Percentiles rank a stretch among this genome's conserved stretches.
These are phyloP conservation scores for Aleiodes leptofemur DNA, from an alignment of 2,888 invertebrate species.

Conservation along the genomic window DNA sequence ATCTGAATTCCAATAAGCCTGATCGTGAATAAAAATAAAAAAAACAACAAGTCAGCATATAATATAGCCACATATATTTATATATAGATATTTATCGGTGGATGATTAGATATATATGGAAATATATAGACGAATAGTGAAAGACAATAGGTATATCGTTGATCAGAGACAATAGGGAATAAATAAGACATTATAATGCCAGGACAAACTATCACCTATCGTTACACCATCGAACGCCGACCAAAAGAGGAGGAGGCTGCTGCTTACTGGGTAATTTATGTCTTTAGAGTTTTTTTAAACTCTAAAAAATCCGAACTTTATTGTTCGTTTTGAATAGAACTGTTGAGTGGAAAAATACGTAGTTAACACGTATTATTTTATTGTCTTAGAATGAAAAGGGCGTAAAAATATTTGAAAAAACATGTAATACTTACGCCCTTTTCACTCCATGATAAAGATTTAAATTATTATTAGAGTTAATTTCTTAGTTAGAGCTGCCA, in stretches of 20 bases:
- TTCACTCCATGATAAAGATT: too few relatives aligned
- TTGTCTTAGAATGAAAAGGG: background rate
- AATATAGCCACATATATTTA: too few relatives aligned
- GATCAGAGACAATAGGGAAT: background rate
- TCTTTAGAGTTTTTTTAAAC: constrained; percentile 60
- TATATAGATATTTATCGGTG: too few relatives aligned
- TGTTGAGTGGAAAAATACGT: background rate
- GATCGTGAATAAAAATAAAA: constrained; percentile 25
- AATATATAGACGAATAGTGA: too few relatives aligned
- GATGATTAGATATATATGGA: too few relatives aligned
- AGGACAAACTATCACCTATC: constrained; percentile 68
- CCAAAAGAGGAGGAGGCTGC: constrained; percentile 78
- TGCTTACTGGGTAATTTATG: constrained; percentile 78
- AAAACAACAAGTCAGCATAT: constrained; percentile 6
- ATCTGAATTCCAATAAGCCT: constrained; percentile 49
- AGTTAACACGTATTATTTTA: background rate
- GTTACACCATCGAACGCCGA: constrained; percentile 64
- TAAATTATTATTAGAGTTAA: too few relatives aligned
- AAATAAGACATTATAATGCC: constrained; percentile 62
- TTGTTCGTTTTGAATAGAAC: background rate
- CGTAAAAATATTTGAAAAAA: too few relatives aligned
- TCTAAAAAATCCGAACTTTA: background rate
- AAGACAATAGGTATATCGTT: too few relatives aligned
- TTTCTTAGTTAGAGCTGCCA: too few relatives aligned
- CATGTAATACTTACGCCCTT: too few relatives aligned